Percentiles rank a stretch among this genome's conserved stretches.
phyloP scores from a whole-genome alignment of 2,113 vertebrate species.

The Labeo rohita region DNA sequence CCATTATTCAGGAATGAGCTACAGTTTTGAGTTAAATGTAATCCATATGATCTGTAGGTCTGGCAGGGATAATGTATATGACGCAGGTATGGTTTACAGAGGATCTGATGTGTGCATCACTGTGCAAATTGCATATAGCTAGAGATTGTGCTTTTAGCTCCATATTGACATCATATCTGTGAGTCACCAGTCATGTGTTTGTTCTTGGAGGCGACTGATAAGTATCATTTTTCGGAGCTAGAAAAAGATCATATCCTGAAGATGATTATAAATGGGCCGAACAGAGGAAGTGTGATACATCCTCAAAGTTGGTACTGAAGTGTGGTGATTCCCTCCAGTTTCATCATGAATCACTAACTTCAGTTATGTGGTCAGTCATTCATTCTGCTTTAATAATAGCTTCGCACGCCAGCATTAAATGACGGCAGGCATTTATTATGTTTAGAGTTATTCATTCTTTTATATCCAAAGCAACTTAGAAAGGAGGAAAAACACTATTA shows the following conservation, averaged over 20 bases:
- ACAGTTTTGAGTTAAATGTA: background rate
- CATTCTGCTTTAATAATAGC: background rate
- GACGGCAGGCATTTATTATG: background rate
- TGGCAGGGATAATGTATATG: background rate
- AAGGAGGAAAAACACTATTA: background rate
- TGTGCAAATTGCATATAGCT: background rate
- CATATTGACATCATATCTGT: background rate
- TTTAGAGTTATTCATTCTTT: background rate
- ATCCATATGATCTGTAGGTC: background rate
- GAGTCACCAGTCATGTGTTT: background rate
- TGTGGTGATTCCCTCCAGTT: slow-evolving; percentile 3
- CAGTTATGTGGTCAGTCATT: background rate
- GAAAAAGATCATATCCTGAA: slow-evolving; percentile 12
- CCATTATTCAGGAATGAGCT: background rate
- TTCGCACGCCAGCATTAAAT: background rate
- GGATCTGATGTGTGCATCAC: background rate
- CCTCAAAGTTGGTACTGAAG: background rate
- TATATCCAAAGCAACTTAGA: background rate
- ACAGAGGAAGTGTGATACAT: slow-evolving; percentile 35
- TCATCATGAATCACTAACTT: background rate
- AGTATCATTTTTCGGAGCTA: slow-evolving; percentile 5
- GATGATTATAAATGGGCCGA: background rate
- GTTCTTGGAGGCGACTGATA: background rate
- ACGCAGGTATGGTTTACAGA: background rate
- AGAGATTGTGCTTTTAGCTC: background rate